These are phyloP conservation scores for Monopterus albus DNA, from an alignment of 2,113 vertebrate species.

Conservation along the genomic window DNA sequence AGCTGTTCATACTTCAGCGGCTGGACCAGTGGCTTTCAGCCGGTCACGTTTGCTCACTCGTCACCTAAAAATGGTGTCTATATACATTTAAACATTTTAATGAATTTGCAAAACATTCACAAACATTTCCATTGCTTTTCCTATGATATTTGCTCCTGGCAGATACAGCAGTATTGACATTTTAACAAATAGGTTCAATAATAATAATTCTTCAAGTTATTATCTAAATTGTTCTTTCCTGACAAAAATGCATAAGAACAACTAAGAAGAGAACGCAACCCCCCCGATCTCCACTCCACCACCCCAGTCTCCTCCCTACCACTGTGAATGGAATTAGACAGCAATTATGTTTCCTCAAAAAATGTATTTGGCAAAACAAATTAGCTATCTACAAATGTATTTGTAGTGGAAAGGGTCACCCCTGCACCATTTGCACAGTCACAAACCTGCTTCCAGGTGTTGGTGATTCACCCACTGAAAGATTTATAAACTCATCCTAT, in stretches of 20 bases:
- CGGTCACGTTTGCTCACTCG: neutral
- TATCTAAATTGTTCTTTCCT: too few relatives aligned
- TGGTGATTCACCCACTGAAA: constrained; percentile 37
- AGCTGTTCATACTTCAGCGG: constrained; percentile 2
- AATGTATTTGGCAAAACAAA: neutral
- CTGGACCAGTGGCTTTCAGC: constrained; percentile 6
- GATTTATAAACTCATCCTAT: constrained; percentile 55
- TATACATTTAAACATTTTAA: too few relatives aligned
- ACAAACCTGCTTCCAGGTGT: constrained; percentile 25
- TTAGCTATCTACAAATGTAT: neutral
- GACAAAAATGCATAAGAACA: too few relatives aligned
- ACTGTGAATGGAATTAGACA: neutral
- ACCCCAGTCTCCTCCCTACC: neutral
- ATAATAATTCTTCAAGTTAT: too few relatives aligned
- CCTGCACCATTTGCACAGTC: neutral
- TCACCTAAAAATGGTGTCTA: neutral
- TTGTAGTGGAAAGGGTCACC: neutral
- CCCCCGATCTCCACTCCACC: neutral
- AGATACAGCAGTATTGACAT: too few relatives aligned
- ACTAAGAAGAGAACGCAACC: neutral
- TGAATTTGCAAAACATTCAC: too few relatives aligned
- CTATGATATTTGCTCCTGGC: too few relatives aligned
- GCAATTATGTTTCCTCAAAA: neutral
- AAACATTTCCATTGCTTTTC: too few relatives aligned
- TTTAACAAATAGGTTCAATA: too few relatives aligned